Evolutionary conservation across 2,113 vertebrate genomes (phyloP), one percentile per base, ranked within the genome.

Genomic region (Datnioides undecimradiatus): DNA sequence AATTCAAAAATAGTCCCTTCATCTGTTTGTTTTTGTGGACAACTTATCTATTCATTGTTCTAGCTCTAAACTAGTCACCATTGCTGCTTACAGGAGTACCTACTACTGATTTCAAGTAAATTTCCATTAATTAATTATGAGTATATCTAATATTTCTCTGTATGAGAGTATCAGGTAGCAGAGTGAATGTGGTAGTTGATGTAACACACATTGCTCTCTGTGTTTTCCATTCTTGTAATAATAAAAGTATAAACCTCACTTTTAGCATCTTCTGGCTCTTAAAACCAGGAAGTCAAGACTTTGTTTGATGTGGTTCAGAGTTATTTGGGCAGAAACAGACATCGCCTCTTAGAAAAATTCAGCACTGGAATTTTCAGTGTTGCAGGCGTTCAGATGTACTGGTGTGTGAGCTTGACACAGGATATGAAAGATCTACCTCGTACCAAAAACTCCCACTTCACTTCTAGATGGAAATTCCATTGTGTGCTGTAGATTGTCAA

Each of bases 271-370:
- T 27, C 59, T 33, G 14, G 14, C 25, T 54, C 33, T 40, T 21
- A 1, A 65, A 62, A 52, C 45, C 75, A 62, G 36, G 34, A 72
- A 25, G 59, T 45, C 11, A n/a, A 45, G 1, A 19, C 23, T 21
- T 21, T 0, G 13, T 60, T 54, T 69, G 51, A 59, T 73, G 70
- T 60, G 69, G 62, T 23, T 62, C 19, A 31, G 12, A 34, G 63
- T 71, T 67, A 58, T 83, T 52, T 34, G n/a, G 63, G 40, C 38
- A n/a, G 38, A 38, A 8, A 2, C 51, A 6, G 11, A 72, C 49
- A 40, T 46, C 12, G 58, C 27, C 43, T 52, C 67, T 71, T 1
- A 21, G 52, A 54, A 67, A 72, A 67, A 72, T 33, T 52, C 70
- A 40, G 23, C 19, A 12, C 21, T 68, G 52, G 36, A 54, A 36